Conservation (phyloP, 2,888 invertebrate species). For the Imbricaverruca yamaguchii region DNA sequence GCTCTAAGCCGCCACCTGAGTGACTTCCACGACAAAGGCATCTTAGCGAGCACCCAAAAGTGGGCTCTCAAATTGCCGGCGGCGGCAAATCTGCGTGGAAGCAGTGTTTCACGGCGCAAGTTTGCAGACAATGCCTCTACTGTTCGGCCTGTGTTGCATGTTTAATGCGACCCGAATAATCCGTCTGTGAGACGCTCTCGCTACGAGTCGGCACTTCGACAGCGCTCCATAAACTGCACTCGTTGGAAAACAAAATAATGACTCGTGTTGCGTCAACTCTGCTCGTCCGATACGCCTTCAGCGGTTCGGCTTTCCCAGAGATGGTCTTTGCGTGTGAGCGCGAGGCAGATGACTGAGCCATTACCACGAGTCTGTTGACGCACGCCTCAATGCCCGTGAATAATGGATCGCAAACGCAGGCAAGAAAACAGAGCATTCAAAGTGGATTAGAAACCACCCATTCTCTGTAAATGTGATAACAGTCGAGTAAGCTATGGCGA, state of each 20-base stretch:
- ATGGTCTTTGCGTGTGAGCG: too few relatives aligned
- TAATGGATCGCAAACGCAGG: neutral
- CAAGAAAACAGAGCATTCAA: constrained; percentile 14
- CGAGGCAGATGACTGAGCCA: neutral
- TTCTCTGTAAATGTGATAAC: neutral
- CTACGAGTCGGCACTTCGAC: too few relatives aligned
- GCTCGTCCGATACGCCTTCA: too few relatives aligned
- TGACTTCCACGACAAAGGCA: neutral
- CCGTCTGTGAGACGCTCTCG: too few relatives aligned
- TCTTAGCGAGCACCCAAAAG: neutral
- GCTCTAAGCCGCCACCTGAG: neutral
- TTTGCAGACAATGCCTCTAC: neutral
- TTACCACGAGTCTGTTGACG: neutral
- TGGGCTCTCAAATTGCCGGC: neutral
- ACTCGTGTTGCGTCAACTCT: too few relatives aligned
- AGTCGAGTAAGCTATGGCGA: neutral
- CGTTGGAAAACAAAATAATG: too few relatives aligned
- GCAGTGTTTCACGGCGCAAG: neutral
- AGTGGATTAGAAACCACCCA: constrained; percentile 2
- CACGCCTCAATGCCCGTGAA: neutral
- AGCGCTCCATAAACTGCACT: too few relatives aligned
- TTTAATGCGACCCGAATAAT: too few relatives aligned
- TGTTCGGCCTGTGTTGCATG: neutral
- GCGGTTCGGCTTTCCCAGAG: too few relatives aligned
- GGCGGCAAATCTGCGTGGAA: neutral